Base-by-base conservation (phyloP, 2,888 invertebrate genomes). In the Aethes cnicana region DNA sequence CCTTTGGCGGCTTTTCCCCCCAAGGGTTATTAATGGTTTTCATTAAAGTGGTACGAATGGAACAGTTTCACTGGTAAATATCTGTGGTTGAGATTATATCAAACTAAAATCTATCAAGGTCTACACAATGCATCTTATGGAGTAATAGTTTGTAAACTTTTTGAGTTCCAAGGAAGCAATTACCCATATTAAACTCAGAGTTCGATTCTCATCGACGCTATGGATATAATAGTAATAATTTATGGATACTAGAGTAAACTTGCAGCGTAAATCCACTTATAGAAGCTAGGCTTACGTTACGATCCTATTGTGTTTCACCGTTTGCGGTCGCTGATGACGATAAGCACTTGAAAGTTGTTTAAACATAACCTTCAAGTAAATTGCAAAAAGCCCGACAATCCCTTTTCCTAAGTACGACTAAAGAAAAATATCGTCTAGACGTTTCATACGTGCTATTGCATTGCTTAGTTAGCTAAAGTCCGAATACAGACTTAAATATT, bases 321-420 rank as follows among this genome's bases (percentile, higher is more conserved):
- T 37, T 50, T 50, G 50, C 36, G 50, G 43, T 50, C 43, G 17
- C 23, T 44, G 43, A 44, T 50, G 50, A 37, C 36, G 50, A 50
- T 50, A 50, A 50, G 50, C 43, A 36, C 36, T 50, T 12, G 50
- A 50, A 50, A 50, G 50, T 37, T 50, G 23, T 50, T 36, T 50
- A 44, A 50, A 44, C 50, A 50, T 23, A 44, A 43, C 50, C 50
- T 44, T 44, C 50, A 43, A 44, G 23, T 50, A 50, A 50, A 50
- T 50, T 50, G 46, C 46, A 52, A 52, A 46, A 39, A 20, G 20
- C 26, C 37, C 11, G 37, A 39, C 37, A 46, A 52, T 52, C 39
- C 36, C 23, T 44, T 17, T 39, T 18, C 25, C 14, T 12, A n/a
- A n/a, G n/a, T n/a, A n/a, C n/a, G n/a, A n/a, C n/a, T 26, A 17